A percentile compares a stretch with the other conserved stretches of the same genome.
These are phyloP conservation scores for Protonibea diacanthus DNA, from an alignment of 2,797 vertebrate species.

Conservation along the genomic window DNA sequence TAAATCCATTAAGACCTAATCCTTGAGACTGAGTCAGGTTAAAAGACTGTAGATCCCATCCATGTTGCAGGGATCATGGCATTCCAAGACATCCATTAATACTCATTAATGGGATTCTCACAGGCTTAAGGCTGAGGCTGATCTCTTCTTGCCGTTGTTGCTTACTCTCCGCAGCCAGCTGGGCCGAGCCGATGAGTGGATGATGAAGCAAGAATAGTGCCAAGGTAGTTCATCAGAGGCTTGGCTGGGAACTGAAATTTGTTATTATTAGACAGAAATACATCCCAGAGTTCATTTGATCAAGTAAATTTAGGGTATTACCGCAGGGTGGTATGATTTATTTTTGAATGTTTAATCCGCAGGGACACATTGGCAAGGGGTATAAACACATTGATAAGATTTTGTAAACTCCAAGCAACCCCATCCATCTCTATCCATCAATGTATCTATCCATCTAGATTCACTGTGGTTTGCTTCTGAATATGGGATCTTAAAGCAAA, in stretches of 20 bases:
- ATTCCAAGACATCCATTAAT: conserved; percentile 74
- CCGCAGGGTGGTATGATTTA: conserved; percentile 49
- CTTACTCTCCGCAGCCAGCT: conserved; percentile 53
- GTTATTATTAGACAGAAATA: conserved; percentile 65
- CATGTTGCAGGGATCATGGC: conserved; percentile 61
- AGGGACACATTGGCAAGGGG: conserved; percentile 21
- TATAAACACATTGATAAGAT: conserved; percentile 20
- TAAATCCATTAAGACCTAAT: conserved; percentile 59
- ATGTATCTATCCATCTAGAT: conserved; percentile 9
- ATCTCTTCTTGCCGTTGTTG: conserved; percentile 53
- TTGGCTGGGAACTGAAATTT: conserved; percentile 53
- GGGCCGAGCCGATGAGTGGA: conserved; percentile 55
- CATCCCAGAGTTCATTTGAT: conserved; percentile 62
- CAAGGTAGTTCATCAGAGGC: conserved; percentile 58
- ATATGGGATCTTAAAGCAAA: conserved; percentile 46
- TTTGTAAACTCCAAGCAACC: conserved; percentile 13
- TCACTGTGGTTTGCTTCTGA: conserved; percentile 15
- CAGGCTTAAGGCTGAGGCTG: conserved; percentile 64
- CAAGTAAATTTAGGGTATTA: conserved; percentile 60
- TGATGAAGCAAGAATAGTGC: conserved; percentile 65
- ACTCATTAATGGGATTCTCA: conserved; percentile 73
- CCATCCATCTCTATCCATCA: conserved; percentile 18
- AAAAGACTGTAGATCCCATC: conserved; percentile 60
- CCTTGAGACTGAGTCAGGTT: conserved; percentile 50
- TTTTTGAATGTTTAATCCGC: conserved; percentile 32